These are phyloP conservation scores for Chrysogorgia sp. DNA, from an alignment of 92 coral and sea anemone genomes.

Conservation along the genomic window DNA sequence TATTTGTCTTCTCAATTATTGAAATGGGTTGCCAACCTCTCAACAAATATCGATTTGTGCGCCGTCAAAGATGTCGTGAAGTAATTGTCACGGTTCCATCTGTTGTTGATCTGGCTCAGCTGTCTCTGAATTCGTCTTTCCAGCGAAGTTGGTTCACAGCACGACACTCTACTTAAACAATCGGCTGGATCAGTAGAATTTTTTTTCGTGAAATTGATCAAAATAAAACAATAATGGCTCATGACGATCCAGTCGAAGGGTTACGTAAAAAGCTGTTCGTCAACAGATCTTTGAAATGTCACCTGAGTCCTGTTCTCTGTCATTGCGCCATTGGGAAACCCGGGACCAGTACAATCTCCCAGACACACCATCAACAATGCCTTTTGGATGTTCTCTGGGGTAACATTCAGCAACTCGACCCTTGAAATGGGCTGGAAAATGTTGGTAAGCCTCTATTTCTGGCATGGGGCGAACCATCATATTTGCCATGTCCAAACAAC, in stretches of 20 bases:
- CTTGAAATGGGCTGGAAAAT: conserved; percentile 44
- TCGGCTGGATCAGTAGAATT: conserved; percentile 34
- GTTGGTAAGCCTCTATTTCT: conserved; percentile 30
- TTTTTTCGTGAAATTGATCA: conserved; percentile 57
- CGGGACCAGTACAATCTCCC: conserved; percentile 48
- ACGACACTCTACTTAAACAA: conserved; percentile 30
- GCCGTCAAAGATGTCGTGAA: conserved; percentile 30
- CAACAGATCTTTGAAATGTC: too few species aligned
- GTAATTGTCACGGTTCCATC: conserved; percentile 45
- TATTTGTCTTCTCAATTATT: conserved; percentile 36
- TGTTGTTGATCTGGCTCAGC: conserved; percentile 54
- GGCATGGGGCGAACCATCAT: conserved; percentile 58
- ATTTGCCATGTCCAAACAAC: conserved; percentile 49
- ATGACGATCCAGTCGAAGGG: conserved; percentile 38
- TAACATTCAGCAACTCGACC: conserved; percentile 44
- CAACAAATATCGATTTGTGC: conserved; percentile 45
- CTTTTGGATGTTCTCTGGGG: conserved; percentile 27
- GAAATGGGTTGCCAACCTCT: conserved; percentile 45
- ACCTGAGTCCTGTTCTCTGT: too few species aligned
- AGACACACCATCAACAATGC: conserved; percentile 31
- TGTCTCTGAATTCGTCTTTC: conserved; percentile 28
- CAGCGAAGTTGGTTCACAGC: conserved; percentile 47
- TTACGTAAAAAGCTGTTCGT: too few species aligned
- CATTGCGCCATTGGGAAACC: too few species aligned
- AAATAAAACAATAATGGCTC: conserved; percentile 29